Conservation (phyloP, 1,140 invertebrate genomes). For the Apis laboriosa region DNA sequence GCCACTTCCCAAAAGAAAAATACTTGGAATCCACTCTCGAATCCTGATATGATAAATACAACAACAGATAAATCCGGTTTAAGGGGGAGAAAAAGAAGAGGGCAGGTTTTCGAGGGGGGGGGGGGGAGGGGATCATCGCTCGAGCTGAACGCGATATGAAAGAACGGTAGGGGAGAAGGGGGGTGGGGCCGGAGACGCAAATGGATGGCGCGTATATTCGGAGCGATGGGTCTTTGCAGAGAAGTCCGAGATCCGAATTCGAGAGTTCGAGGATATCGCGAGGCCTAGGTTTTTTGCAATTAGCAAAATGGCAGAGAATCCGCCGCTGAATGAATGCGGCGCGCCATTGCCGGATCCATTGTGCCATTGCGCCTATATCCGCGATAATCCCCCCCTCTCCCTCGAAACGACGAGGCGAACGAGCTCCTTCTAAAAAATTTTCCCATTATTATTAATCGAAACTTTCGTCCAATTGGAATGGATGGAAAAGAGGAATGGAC, state of each 20-base stretch:
- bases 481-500: too few species aligned
- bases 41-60: too few species aligned
- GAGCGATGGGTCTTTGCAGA: background rate
- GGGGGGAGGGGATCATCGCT: too few species aligned
- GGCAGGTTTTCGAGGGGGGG: background rate
- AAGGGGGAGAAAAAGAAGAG: too few species aligned
- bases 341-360: constrained; percentile 18
- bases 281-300: constrained; percentile 65
- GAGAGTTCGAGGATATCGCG: constrained; percentile 44
- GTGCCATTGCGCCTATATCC: constrained; percentile 54
- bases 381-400: constrained; percentile 43
- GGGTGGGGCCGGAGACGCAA: too few species aligned
- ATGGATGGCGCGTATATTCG: constrained; percentile 4
- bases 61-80: too few species aligned
- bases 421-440: too few species aligned
- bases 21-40: too few species aligned
- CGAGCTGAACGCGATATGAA: background rate
- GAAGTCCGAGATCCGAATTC: constrained; percentile 2
- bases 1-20: too few species aligned
- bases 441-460: too few species aligned
- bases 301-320: constrained; percentile 67
- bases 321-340: constrained; percentile 57
- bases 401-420: too few species aligned
- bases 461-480: too few species aligned
- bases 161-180: background rate